phyloP scores from a whole-genome alignment of 1,140 invertebrate species.

The Pogonognathellus flavescens region DNA sequence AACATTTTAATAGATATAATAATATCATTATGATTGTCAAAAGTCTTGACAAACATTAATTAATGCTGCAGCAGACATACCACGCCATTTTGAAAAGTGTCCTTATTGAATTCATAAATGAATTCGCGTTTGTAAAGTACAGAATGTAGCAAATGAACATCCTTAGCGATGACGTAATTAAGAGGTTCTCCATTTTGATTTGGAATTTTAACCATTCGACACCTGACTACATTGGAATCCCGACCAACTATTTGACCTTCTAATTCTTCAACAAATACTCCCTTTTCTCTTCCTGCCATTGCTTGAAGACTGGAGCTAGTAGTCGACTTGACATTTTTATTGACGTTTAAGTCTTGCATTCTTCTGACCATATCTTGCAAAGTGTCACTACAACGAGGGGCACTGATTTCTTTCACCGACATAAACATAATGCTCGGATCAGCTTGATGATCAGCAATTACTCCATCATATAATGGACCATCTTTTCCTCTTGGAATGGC shows the following conservation, averaged over 20 bases:
- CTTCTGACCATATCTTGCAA: constrained; percentile 30
- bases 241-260: constrained; percentile 30
- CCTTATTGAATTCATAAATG: constrained; percentile 60
- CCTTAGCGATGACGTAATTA: constrained; percentile 38
- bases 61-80: constrained; percentile 35
- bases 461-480: constrained; percentile 68
- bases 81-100: constrained; percentile 56
- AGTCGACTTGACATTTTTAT: constrained; percentile 1
- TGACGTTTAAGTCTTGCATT: constrained; percentile 35
- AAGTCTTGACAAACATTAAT: not conserved
- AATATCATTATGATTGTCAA: too few relatives aligned
- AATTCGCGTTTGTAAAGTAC: constrained; percentile 32
- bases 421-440: not conserved
- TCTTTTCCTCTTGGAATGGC: constrained; percentile 69
- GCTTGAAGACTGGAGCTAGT: not conserved
- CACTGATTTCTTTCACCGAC: not conserved
- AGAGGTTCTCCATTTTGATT: constrained; percentile 1
- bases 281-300: not conserved
- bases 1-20: not conserved
- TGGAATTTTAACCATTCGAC: constrained; percentile 27
- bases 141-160: constrained; percentile 27
- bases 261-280: not conserved
- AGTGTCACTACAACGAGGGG: not conserved
- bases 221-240: constrained; percentile 20
- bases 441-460: constrained; percentile 44